phyloP scores from a whole-genome alignment of 2,113 vertebrate species.

The Oxygymnocypris stewartii region DNA sequence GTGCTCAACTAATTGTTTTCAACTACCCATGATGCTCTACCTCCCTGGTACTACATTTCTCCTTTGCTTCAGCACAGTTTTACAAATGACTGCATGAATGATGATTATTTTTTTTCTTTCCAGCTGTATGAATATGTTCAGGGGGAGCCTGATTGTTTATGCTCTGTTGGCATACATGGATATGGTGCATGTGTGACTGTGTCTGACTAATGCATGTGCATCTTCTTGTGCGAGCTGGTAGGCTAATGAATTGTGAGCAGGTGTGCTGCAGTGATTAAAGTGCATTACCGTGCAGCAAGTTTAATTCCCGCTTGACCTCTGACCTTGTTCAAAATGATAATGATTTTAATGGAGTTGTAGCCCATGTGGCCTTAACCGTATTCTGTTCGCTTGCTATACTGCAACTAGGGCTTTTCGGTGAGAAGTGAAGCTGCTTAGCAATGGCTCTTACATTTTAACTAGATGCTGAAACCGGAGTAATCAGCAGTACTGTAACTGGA shows the following conservation, averaged over 20 bases:
- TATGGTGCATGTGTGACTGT: slow-evolving; percentile 8
- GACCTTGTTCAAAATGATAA: slow-evolving; percentile 84
- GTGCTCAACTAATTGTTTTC: slow-evolving; percentile 33
- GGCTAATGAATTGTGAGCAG: slow-evolving; percentile 74
- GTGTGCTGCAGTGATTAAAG: slow-evolving; percentile 81
- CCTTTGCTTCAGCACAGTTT: not conserved
- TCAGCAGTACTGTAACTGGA: slow-evolving; percentile 26
- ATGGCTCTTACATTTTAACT: not conserved
- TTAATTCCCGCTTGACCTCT: slow-evolving; percentile 81
- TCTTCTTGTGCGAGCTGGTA: slow-evolving; percentile 51
- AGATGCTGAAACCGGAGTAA: slow-evolving; percentile 38
- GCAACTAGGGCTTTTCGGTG: slow-evolving; percentile 24
- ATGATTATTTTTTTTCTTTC: slow-evolving; percentile 9
- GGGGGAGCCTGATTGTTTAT: slow-evolving; percentile 32
- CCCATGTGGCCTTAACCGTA: slow-evolving; percentile 19
- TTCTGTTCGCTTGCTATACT: not conserved
- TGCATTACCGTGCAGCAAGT: slow-evolving; percentile 79
- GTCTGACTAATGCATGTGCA: slow-evolving; percentile 39
- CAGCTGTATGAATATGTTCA: slow-evolving; percentile 7
- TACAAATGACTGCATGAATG: not conserved
- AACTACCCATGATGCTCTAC: slow-evolving; percentile 28
- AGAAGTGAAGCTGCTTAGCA: not conserved
- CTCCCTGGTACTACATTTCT: slow-evolving; percentile 27
- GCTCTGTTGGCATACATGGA: not conserved
- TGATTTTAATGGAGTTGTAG: slow-evolving; percentile 67